Evolutionary conservation across 2,888 invertebrate genomes (phyloP), one percentile per base, ranked within the genome.

Genomic region (Megaustenia siamemsis): DNA sequence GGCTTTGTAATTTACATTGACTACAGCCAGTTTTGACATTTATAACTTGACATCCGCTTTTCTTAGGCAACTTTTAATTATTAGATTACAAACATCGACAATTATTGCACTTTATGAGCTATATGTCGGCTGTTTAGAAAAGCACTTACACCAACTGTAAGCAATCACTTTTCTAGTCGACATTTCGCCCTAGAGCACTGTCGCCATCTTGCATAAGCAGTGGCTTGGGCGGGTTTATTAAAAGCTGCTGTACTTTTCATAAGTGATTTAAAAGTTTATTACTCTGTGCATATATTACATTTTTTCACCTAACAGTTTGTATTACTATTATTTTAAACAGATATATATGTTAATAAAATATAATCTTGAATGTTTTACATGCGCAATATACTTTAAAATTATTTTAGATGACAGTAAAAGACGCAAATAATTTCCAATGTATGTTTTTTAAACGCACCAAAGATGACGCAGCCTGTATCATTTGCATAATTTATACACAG

Each of bases 131-230:
- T 45, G 38, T 75, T 78, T 45, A 80, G 77, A 80, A 73, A 79
- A 80, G 79, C 79, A 84, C 79, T 84, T 84, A 80, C 84, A 84
- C 45, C 80, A 66, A 66, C 60, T 73, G 80, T 80, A 80, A 84
- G 84, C 84, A 75, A 75, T 43, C 63, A 80, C 75, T 84, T 75
- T 84, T 80, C 80, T 75, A 63, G 73, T 75, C 84, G 84, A 84
- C 84, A 80, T 63, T 45, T 56, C 63, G 79, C 84, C 32, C 75
- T 6, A 28, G 49, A 73, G 84, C 40, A 84, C 32, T 28, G 84
- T 43, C 84, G 84, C 84, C 84, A 84, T 84, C 84, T 84, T 84
- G 75, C 73, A n/a, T 38, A 38, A 53, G 75, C 82, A 83, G 66
- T 77, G 28, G 71, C 63, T 76, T 66, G 76, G 43, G 63, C 15